A percentile compares a stretch with the other conserved stretches of the same genome.
These are phyloP conservation scores for Philypnodon macrostomus DNA, from an alignment of 2,797 vertebrate species.

Conservation along the genomic window DNA sequence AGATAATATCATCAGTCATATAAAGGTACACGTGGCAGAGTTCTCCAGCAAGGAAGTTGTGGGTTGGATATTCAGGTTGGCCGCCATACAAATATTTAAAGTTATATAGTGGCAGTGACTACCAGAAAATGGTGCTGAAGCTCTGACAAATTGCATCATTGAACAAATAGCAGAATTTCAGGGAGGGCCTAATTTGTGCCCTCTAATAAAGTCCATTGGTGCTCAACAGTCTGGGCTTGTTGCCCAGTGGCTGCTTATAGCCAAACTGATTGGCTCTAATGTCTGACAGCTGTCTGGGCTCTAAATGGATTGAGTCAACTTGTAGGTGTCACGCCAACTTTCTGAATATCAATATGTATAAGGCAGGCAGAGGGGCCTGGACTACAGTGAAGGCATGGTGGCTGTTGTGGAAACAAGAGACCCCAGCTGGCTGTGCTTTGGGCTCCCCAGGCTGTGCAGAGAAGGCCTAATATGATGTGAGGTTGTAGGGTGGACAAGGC, in stretches of 20 bases:
- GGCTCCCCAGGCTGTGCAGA: conserved; percentile 52
- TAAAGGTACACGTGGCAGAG: too few species aligned
- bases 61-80: too few species aligned
- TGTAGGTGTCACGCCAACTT: conserved; percentile 60
- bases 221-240: conserved; percentile 64
- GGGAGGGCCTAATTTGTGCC: conserved; percentile 72
- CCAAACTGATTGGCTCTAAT: conserved; percentile 74
- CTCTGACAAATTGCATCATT: conserved; percentile 65
- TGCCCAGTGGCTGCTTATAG: conserved; percentile 61
- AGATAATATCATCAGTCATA: too few species aligned
- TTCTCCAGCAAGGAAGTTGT: too few species aligned
- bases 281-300: conserved; percentile 73
- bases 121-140: conserved; percentile 39
- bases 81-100: too few species aligned
- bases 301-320: conserved; percentile 55
- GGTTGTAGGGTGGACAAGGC: conserved; percentile 15
- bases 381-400: conserved; percentile 50
- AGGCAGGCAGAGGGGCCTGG: conserved; percentile 36
- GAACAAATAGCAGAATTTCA: conserved; percentile 52
- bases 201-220: conserved; percentile 69
- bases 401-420: conserved; percentile 63
- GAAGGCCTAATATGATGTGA: conserved; percentile 18
- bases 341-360: conserved; percentile 69
- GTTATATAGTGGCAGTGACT: conserved; percentile 46
- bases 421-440: conserved; percentile 66